Evolutionary conservation across 1,140 invertebrate species (phyloP).

Genomic region (Frieseomelitta varia): DNA sequence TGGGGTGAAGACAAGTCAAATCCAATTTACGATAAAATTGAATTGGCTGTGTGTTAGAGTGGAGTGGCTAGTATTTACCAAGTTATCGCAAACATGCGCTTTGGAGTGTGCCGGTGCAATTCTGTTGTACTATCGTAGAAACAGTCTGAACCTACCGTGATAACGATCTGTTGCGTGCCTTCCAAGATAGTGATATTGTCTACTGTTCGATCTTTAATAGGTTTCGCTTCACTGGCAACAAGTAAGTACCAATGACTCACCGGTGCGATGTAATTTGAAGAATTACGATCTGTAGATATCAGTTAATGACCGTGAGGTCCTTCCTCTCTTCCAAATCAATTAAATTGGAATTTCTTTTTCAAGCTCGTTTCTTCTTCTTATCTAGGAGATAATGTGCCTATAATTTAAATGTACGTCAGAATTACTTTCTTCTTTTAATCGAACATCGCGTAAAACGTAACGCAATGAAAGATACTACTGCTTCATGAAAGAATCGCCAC

Average conservation of each 20-base stretch:
- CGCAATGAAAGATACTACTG: not conserved
- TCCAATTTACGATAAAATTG: not conserved
- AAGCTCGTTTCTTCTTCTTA: not conserved
- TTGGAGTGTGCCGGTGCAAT: not conserved
- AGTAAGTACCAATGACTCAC: constrained; percentile 33
- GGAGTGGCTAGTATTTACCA: not conserved
- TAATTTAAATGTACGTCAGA: not conserved
- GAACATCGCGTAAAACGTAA: too few relatives aligned
- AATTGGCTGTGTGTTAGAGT: not conserved
- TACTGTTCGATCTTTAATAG: constrained; percentile 41
- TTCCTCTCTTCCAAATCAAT: not conserved
- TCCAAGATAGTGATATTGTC: constrained; percentile 23
- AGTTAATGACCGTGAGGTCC: constrained; percentile 3
- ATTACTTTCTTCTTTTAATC: not conserved
- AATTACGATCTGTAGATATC: constrained; percentile 20
- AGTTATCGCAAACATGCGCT: not conserved
- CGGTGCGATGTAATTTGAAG: constrained; percentile 29
- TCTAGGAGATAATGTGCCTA: not conserved
- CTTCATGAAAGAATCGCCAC: too few relatives aligned
- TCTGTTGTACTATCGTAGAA: not conserved
- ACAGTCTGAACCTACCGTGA: not conserved
- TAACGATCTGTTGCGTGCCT: constrained; percentile 30
- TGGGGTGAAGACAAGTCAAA: not conserved
- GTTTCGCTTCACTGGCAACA: constrained; percentile 35
- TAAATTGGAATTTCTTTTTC: not conserved